Percentiles rank a stretch among this genome's conserved stretches.
These are phyloP conservation scores for Protula sp. DNA, from an alignment of 2,888 invertebrate species.

Conservation along the genomic window DNA sequence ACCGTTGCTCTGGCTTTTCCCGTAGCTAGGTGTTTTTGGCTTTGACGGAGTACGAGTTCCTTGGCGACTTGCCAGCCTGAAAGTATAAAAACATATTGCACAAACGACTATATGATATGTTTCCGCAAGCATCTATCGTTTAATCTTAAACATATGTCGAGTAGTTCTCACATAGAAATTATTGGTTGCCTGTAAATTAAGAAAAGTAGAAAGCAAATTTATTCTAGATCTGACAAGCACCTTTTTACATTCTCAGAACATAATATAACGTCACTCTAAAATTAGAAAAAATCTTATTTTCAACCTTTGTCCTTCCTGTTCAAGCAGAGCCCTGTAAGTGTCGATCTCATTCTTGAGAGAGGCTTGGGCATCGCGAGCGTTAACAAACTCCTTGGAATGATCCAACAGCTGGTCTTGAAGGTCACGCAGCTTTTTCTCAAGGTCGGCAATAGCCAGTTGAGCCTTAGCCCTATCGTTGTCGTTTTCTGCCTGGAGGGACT, in stretches of 20 bases:
- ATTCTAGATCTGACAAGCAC: not conserved
- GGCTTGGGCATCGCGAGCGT: conserved; percentile 1
- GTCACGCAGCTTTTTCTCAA: not conserved
- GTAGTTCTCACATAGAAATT: too few species aligned
- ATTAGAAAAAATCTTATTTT: not conserved
- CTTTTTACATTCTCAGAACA: not conserved
- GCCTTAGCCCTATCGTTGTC: not conserved
- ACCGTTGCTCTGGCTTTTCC: too few species aligned
- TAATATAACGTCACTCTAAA: not conserved
- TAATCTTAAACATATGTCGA: too few species aligned
- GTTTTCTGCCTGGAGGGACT: not conserved
- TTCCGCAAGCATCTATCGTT: too few species aligned
- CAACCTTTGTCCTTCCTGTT: not conserved
- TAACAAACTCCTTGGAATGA: not conserved
- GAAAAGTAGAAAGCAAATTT: too few species aligned
- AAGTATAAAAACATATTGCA: too few species aligned
- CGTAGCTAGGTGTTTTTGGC: too few species aligned
- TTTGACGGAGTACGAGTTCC: too few species aligned
- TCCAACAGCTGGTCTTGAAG: not conserved
- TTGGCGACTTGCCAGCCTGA: too few species aligned
- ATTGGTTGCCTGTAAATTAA: too few species aligned
- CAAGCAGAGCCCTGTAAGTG: not conserved
- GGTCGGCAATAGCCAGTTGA: not conserved
- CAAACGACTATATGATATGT: too few species aligned
- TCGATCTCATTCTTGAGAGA: not conserved